A percentile compares a stretch with the other conserved stretches of the same genome.
Conservation (phyloP, 2,888 invertebrate genomes). For the Morpho deidamia region DNA sequence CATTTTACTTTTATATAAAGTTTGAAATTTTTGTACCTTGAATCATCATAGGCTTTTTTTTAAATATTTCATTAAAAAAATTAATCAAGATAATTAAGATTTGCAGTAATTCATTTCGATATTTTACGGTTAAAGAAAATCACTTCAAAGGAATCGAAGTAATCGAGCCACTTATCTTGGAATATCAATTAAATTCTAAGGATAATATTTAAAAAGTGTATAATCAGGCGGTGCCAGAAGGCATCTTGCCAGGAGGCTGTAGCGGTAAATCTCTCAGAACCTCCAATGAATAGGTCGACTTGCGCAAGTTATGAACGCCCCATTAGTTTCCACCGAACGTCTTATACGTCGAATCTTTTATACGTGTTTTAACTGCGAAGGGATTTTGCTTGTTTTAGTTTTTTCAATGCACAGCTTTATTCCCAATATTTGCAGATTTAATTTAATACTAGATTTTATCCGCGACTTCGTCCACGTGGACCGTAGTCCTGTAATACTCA, state of each 20-base stretch:
- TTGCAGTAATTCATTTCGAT: conserved; percentile 13
- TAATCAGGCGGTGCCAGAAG: conserved; percentile 51
- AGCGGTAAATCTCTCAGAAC: conserved; percentile 67
- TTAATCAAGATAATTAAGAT: no score
- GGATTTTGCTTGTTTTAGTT: background rate
- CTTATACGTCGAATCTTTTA: conserved; percentile 35
- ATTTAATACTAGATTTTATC: no score
- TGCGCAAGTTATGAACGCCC: conserved; percentile 71
- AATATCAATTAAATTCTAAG: conserved; percentile 2
- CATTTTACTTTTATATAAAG: no score
- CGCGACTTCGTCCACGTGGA: no score
- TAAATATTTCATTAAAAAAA: background rate
- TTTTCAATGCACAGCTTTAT: no score
- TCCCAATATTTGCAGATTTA: no score
- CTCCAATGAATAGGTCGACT: conserved; percentile 66
- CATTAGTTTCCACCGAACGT: conserved; percentile 66
- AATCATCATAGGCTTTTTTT: no score
- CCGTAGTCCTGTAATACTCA: no score
- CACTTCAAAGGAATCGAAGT: background rate
- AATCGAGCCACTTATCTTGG: background rate
- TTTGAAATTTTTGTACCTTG: no score
- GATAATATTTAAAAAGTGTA: conserved; percentile 9
- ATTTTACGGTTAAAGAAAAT: background rate
- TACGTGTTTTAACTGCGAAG: conserved; percentile 9
- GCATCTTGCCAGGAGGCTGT: conserved; percentile 73